These are phyloP conservation scores for Drosophila subquinaria DNA, from an alignment of 2,888 invertebrate genomes.

Conservation along the genomic window DNA sequence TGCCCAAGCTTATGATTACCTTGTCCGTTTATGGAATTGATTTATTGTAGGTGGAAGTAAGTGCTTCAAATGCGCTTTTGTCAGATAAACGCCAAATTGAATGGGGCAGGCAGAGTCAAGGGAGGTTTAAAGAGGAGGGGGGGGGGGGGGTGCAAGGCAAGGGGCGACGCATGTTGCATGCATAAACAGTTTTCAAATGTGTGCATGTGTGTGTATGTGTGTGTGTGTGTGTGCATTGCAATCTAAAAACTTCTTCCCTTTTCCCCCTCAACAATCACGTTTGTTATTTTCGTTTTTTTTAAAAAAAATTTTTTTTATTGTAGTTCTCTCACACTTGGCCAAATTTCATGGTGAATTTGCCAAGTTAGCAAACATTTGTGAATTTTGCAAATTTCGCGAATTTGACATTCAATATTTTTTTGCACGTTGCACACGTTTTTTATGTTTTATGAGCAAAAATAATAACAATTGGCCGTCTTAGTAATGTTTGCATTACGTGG, in stretches of 20 bases:
- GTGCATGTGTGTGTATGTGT: not conserved
- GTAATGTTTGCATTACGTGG: constrained; percentile 57
- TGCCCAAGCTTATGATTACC: constrained; percentile 12
- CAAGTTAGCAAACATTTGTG: constrained; percentile 50
- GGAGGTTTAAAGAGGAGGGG: not conserved
- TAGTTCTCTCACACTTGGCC: constrained; percentile 77
- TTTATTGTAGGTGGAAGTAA: constrained; percentile 76
- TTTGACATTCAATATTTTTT: constrained; percentile 77
- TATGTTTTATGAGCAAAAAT: constrained; percentile 75
- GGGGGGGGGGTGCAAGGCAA: too few species aligned
- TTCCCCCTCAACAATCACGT: not conserved
- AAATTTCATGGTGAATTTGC: constrained; percentile 70
- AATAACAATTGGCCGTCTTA: constrained; percentile 67
- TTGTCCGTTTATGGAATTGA: constrained; percentile 56
- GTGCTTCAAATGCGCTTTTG: constrained; percentile 76
- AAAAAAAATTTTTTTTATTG: too few species aligned
- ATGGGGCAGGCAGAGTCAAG: constrained; percentile 3
- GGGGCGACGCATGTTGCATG: constrained; percentile 66
- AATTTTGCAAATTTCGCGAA: constrained; percentile 58
- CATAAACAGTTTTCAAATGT: constrained; percentile 57
- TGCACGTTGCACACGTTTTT: constrained; percentile 80
- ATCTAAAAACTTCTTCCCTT: constrained; percentile 17
- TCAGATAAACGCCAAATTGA: constrained; percentile 44
- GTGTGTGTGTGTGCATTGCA: constrained; percentile 50
- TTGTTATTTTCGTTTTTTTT: not conserved